A percentile compares a stretch with the other conserved stretches of the same genome.
Evolutionary conservation across 2,113 vertebrate genomes (phyloP).

Genomic region (Ginglymostoma cirratum): DNA sequence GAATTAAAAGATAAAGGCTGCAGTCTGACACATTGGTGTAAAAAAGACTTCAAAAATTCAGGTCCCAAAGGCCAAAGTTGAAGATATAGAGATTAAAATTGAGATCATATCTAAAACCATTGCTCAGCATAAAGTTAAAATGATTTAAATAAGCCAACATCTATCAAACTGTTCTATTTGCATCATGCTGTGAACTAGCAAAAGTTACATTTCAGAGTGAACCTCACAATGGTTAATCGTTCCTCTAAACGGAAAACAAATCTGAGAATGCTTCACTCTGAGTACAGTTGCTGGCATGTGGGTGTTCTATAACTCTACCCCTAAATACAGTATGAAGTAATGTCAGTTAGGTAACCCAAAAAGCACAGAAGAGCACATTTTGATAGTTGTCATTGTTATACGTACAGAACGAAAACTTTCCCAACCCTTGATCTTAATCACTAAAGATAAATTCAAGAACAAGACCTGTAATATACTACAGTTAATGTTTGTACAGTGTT

Average conservation of each 20-base stretch:
- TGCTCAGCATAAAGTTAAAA: not conserved
- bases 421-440: not conserved
- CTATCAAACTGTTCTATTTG: not conserved
- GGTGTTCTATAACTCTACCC: not conserved
- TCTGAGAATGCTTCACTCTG: not conserved
- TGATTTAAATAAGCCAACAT: not conserved
- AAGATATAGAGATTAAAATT: not conserved
- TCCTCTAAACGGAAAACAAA: not conserved
- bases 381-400: not conserved
- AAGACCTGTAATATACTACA: not conserved
- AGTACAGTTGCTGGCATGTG: not conserved
- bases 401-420: not conserved
- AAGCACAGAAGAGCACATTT: not conserved
- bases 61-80: not conserved
- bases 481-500: not conserved
- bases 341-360: not conserved
- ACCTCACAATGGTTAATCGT: not conserved
- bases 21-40: not conserved
- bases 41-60: not conserved
- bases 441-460: not conserved
- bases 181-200: not conserved
- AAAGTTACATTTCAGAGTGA: not conserved
- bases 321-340: not conserved
- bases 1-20: not conserved
- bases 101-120: not conserved